Evolutionary conservation across 2,888 invertebrate species (phyloP).

Genomic region (Flexamia atlantica): DNA sequence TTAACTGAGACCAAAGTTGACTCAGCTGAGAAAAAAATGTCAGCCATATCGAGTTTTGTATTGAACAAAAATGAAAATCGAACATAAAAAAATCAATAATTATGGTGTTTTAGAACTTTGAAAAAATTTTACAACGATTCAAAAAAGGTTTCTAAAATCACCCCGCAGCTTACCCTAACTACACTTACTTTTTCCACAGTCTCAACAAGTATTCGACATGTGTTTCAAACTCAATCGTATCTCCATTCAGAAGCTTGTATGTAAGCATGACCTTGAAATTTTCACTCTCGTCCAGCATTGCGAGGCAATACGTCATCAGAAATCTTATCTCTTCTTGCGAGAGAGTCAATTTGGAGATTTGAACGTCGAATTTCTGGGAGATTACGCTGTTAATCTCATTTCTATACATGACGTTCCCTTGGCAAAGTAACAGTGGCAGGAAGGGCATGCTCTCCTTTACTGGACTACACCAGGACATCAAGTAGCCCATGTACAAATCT

Average conservation of each 20-base stretch:
- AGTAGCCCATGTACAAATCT: background rate
- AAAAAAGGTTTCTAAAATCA: too few species aligned
- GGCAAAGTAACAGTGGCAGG: conserved; percentile 6
- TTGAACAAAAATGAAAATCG: too few species aligned
- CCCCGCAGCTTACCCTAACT: too few species aligned
- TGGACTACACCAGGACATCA: conserved; percentile 40
- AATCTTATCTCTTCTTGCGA: conserved; percentile 20
- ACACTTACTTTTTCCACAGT: conserved; percentile 41
- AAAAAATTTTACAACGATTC: too few species aligned
- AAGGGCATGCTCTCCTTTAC: background rate
- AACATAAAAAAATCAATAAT: too few species aligned
- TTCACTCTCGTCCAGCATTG: conserved; percentile 29
- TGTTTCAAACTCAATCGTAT: background rate
- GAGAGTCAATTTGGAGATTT: background rate
- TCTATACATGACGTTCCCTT: background rate
- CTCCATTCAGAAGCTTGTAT: background rate
- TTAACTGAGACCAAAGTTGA: too few species aligned
- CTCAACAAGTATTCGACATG: background rate
- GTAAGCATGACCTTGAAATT: background rate
- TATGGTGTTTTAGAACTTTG: too few species aligned
- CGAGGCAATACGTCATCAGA: conserved; percentile 34
- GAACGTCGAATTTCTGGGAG: conserved; percentile 10
- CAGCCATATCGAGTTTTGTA: too few species aligned
- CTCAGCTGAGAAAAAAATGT: too few species aligned
- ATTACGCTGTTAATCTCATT: background rate